Evolutionary conservation across 2,797 vertebrate genomes (phyloP).

Genomic region (Pipistrellus pipistrellus): DNA sequence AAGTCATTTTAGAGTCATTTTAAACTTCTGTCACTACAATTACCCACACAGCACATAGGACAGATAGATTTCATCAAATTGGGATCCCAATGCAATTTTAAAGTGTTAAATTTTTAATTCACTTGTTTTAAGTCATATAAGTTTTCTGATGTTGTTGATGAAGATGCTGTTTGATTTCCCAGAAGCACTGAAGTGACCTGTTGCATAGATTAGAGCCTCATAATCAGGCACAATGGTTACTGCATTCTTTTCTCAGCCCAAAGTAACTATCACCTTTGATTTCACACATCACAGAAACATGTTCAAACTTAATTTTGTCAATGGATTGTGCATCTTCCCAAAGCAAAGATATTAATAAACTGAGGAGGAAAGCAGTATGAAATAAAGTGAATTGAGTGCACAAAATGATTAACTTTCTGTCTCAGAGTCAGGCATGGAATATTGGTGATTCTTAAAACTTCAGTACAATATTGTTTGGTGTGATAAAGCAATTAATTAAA

Average conservation of each 20-base stretch:
- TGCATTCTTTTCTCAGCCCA: conserved; percentile 1
- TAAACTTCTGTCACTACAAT: background rate
- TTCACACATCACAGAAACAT: conserved; percentile 68
- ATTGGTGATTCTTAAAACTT: conserved; percentile 78
- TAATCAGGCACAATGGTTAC: conserved; percentile 50
- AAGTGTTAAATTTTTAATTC: background rate
- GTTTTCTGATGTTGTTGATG: conserved; percentile 28
- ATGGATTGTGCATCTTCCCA: conserved; percentile 59
- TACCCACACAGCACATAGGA: background rate
- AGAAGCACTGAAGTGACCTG: background rate
- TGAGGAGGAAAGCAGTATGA: conserved; percentile 34
- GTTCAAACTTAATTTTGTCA: conserved; percentile 81
- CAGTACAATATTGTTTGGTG: conserved; percentile 67
- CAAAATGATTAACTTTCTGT: conserved; percentile 83
- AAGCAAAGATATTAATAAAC: conserved; percentile 82
- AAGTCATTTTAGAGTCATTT: conserved; percentile 25
- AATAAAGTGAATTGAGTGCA: conserved; percentile 78
- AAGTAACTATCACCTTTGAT: conserved; percentile 63
- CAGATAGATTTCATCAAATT: background rate
- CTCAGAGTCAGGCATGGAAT: conserved; percentile 73
- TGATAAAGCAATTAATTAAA: conserved; percentile 75
- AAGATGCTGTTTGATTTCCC: conserved; percentile 46
- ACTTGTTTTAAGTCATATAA: background rate
- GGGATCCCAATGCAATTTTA: background rate
- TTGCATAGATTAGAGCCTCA: background rate